These are phyloP conservation scores for Paramormyrops hopkinsi DNA, from an alignment of 2,797 vertebrate genomes.

Conservation along the genomic window DNA sequence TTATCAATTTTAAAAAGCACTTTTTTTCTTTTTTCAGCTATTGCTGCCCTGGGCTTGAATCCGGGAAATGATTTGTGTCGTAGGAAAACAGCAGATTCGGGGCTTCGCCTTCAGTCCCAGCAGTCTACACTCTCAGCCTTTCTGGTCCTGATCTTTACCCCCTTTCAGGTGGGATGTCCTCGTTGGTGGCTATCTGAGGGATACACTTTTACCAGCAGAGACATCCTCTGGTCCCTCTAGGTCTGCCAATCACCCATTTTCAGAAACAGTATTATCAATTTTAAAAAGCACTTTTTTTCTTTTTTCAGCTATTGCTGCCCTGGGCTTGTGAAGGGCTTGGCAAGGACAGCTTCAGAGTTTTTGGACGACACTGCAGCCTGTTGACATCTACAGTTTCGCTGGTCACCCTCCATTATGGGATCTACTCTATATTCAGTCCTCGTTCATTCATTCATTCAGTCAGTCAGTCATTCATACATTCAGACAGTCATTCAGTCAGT, in stretches of 20 bases:
- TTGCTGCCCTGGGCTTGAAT: not conserved
- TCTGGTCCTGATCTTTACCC: not conserved
- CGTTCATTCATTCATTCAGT: not conserved
- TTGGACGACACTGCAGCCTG: not conserved
- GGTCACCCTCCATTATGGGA: not conserved
- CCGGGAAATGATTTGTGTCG: not conserved
- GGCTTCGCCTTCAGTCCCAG: not conserved
- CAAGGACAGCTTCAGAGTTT: not conserved
- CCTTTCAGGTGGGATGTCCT: not conserved
- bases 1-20: not conserved
- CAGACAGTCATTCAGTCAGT: not conserved
- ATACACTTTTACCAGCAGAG: not conserved
- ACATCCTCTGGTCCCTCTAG: not conserved
- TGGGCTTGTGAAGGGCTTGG: not conserved
- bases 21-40: not conserved
- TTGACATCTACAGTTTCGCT: not conserved
- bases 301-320: not conserved
- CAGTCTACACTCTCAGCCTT: not conserved
- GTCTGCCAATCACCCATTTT: not conserved
- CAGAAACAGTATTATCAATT: not conserved
- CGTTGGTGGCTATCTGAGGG: not conserved
- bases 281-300: not conserved
- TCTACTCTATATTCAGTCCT: not conserved
- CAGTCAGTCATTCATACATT: not conserved
- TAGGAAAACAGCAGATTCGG: not conserved